Conservation (phyloP, 2,888 invertebrate genomes). For the Timema cristinae region DNA sequence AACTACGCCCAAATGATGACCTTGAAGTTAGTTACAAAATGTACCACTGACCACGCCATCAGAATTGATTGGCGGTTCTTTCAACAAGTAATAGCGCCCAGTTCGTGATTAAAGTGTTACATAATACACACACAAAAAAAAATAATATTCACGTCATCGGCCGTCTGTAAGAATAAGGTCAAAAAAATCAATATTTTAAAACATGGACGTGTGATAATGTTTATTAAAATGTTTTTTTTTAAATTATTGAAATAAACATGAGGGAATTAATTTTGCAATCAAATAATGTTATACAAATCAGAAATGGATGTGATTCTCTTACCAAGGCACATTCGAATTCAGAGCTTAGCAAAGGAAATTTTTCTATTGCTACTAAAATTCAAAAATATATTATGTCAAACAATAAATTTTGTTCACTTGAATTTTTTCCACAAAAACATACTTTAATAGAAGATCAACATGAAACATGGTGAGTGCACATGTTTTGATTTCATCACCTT, state of each 20-base stretch:
- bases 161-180: no score
- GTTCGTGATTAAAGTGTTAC: no score
- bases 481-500: not conserved
- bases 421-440: slow-evolving; percentile 3
- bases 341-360: not conserved
- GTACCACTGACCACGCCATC: no score
- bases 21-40: no score
- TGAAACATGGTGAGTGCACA: not conserved
- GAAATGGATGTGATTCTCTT: not conserved
- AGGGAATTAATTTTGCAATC: not conserved
- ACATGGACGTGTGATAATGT: no score
- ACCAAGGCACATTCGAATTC: not conserved
- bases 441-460: not conserved
- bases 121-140: no score
- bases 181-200: no score
- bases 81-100: no score
- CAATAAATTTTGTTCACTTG: not conserved
- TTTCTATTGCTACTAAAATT: not conserved
- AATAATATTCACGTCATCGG: no score
- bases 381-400: not conserved
- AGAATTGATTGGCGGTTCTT: no score
- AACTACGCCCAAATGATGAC: no score
- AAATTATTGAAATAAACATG: not conserved
- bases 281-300: not conserved
- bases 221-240: no score